Evolutionary conservation across 2,888 invertebrate species (phyloP).

Genomic region (Schizaphis graminum): DNA sequence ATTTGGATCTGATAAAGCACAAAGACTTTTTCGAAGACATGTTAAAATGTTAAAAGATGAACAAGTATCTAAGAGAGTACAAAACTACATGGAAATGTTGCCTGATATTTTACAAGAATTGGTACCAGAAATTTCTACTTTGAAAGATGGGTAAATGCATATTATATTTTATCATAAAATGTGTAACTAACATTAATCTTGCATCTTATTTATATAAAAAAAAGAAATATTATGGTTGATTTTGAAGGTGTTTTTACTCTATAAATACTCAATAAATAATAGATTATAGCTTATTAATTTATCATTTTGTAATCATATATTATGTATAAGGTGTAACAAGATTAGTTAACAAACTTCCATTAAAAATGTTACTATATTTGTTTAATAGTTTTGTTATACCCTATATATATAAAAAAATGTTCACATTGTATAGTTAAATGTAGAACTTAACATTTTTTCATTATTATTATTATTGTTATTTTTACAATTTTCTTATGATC

Average conservation of each 20-base stretch:
- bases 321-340: too few relatives aligned
- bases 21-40: conserved; percentile 82
- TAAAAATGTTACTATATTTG: too few relatives aligned
- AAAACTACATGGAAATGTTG: conserved; percentile 83
- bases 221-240: not conserved
- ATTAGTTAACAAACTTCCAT: too few relatives aligned
- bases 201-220: not conserved
- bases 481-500: not conserved
- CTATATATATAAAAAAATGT: not conserved
- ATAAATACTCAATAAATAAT: not conserved
- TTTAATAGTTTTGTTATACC: too few relatives aligned
- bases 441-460: not conserved
- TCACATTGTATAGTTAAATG: not conserved
- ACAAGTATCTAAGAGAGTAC: conserved; percentile 81
- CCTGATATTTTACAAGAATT: conserved; percentile 83
- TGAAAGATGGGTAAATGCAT: conserved; percentile 75
- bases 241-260: not conserved
- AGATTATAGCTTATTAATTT: not conserved
- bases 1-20: conserved; percentile 81
- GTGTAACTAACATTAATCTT: accelerated
- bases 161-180: conserved; percentile 14
- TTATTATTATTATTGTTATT: not conserved
- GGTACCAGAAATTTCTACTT: conserved; percentile 81
- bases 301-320: not conserved
- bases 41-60: conserved; percentile 86